Percentiles rank a stretch among this genome's conserved stretches.
These are phyloP conservation scores for Leucopsar rothschildi DNA, from an alignment of 2,113 vertebrate genomes.

Conservation along the genomic window DNA sequence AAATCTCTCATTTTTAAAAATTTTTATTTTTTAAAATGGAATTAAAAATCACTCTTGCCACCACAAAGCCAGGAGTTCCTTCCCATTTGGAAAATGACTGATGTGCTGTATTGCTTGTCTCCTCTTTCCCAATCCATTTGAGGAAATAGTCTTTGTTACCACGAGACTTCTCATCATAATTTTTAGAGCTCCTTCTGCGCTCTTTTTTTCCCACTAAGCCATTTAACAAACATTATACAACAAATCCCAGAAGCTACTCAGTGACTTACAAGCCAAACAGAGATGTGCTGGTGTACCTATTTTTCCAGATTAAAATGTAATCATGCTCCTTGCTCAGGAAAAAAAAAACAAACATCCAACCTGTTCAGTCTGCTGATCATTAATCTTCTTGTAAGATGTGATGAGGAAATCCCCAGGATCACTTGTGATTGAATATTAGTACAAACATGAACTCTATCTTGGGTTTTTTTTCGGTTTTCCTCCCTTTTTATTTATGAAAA, in stretches of 20 bases:
- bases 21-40: neutral
- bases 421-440: neutral
- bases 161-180: neutral
- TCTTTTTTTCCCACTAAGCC: neutral
- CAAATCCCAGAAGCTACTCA: neutral
- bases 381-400: neutral
- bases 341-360: neutral
- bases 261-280: neutral
- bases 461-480: neutral
- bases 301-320: slow-evolving; percentile 37
- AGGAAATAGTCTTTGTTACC: neutral
- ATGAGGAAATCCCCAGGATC: neutral
- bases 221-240: neutral
- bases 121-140: neutral
- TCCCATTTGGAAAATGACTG: neutral
- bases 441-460: neutral
- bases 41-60: neutral
- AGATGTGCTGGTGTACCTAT: neutral
- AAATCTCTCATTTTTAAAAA: neutral
- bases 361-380: neutral
- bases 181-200: neutral
- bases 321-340: neutral
- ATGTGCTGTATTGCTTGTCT: neutral
- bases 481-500: neutral
- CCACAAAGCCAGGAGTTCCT: neutral